phyloP scores from a whole-genome alignment of 2,888 invertebrate genomes.

The Synanthedon vespiformis region DNA sequence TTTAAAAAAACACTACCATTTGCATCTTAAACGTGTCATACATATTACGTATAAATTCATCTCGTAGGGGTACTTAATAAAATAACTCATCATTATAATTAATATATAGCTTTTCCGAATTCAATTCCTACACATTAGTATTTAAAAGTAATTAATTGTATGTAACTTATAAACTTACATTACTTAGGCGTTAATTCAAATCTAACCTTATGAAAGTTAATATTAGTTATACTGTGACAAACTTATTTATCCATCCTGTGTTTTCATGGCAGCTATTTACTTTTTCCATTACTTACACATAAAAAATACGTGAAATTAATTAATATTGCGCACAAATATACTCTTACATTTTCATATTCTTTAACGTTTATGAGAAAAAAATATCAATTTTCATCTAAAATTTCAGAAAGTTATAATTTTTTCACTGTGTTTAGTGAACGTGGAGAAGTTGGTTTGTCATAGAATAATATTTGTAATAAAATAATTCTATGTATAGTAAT shows the following conservation, averaged over 20 bases:
- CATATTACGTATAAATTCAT: conserved; percentile 6
- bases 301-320: too few relatives aligned
- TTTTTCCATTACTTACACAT: too few relatives aligned
- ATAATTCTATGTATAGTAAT: conserved; percentile 3
- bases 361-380: too few relatives aligned
- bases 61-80: conserved; percentile 21
- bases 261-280: conserved; percentile 7
- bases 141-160: conserved; percentile 30
- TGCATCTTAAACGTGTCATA: neutral
- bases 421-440: too few relatives aligned
- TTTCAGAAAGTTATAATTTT: too few relatives aligned
- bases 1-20: conserved; percentile 1
- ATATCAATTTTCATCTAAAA: too few relatives aligned
- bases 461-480: neutral
- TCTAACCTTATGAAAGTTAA: conserved; percentile 10
- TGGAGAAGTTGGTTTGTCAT: too few relatives aligned
- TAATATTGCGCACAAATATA: too few relatives aligned
- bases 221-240: conserved; percentile 24
- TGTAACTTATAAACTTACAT: conserved; percentile 44
- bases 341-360: too few relatives aligned
- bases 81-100: conserved; percentile 14
- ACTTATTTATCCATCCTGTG: conserved; percentile 18
- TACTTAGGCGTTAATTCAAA: conserved; percentile 26
- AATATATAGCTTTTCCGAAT: conserved; percentile 18
- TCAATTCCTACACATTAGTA: conserved; percentile 31